Evolutionary conservation across 2,113 vertebrate genomes (phyloP).

Genomic region (Dolichallabes microphthalmus): DNA sequence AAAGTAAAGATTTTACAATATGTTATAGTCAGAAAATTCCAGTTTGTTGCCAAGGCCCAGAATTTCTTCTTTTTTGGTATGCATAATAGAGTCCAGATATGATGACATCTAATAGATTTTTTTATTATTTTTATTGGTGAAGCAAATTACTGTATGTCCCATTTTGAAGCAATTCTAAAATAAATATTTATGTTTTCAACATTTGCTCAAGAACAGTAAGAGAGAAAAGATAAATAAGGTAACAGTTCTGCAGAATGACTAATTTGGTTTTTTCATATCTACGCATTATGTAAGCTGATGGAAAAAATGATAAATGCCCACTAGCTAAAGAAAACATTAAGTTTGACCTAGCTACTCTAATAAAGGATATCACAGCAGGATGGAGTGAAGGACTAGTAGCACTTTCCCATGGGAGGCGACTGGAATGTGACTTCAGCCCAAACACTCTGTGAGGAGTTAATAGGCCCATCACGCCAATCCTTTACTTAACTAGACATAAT

Average conservation of each 20-base stretch:
- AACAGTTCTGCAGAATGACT: not conserved
- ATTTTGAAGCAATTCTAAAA: not conserved
- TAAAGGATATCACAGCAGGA: not conserved
- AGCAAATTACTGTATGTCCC: too few relatives aligned
- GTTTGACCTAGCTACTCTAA: not conserved
- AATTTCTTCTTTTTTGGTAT: too few relatives aligned
- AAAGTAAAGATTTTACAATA: not conserved
- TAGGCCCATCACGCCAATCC: not conserved
- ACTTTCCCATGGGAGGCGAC: not conserved
- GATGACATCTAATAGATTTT: too few relatives aligned
- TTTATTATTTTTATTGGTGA: too few relatives aligned
- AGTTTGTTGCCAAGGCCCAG: too few relatives aligned
- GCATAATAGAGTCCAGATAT: too few relatives aligned
- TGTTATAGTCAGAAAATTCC: too few relatives aligned
- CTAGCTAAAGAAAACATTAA: not conserved
- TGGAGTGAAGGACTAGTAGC: not conserved
- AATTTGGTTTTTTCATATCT: not conserved
- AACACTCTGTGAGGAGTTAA: conserved; percentile 25
- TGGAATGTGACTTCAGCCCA: conserved; percentile 48
- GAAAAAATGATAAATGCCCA: not conserved
- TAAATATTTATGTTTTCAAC: not conserved
- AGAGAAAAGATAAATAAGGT: not conserved
- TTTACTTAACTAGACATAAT: not conserved
- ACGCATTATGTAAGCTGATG: conserved; percentile 5
- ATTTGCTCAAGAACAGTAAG: not conserved